These are phyloP conservation scores for Platichthys stellatus DNA, from an alignment of 2,113 vertebrate species.

Conservation along the genomic window DNA sequence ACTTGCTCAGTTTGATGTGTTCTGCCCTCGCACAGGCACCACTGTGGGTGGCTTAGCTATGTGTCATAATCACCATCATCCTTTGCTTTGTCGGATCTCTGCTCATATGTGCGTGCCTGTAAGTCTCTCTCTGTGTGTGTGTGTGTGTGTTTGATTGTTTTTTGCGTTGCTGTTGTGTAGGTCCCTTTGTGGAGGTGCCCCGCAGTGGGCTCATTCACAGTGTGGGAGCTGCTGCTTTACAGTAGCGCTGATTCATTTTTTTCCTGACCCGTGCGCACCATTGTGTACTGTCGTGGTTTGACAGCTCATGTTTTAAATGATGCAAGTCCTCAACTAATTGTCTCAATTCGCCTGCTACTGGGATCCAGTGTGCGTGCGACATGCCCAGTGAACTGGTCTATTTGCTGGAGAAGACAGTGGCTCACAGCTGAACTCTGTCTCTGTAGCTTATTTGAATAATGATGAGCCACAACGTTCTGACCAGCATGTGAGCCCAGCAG, in stretches of 20 bases:
- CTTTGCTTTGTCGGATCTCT: conserved; percentile 70
- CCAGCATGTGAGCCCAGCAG: too few relatives aligned
- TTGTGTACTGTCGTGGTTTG: conserved; percentile 17
- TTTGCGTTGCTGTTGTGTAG: conserved; percentile 50
- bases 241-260: conserved; percentile 67
- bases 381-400: too few relatives aligned
- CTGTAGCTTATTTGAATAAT: too few relatives aligned
- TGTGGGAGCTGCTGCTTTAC: conserved; percentile 71
- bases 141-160: conserved; percentile 13
- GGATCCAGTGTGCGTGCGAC: neutral
- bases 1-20: conserved; percentile 78
- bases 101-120: conserved; percentile 49
- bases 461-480: too few relatives aligned
- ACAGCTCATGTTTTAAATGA: conserved; percentile 49
- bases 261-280: conserved; percentile 53
- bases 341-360: conserved; percentile 9
- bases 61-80: conserved; percentile 81
- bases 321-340: conserved; percentile 42
- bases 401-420: too few relatives aligned
- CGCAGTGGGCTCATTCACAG: conserved; percentile 72
- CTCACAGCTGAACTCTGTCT: too few relatives aligned
- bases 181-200: conserved; percentile 73
- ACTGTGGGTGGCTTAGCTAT: conserved; percentile 79
- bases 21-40: conserved; percentile 77
- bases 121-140: conserved; percentile 23